Evolutionary conservation across 2,888 invertebrate species (phyloP).

Genomic region (Drosophila mimetica): DNA sequence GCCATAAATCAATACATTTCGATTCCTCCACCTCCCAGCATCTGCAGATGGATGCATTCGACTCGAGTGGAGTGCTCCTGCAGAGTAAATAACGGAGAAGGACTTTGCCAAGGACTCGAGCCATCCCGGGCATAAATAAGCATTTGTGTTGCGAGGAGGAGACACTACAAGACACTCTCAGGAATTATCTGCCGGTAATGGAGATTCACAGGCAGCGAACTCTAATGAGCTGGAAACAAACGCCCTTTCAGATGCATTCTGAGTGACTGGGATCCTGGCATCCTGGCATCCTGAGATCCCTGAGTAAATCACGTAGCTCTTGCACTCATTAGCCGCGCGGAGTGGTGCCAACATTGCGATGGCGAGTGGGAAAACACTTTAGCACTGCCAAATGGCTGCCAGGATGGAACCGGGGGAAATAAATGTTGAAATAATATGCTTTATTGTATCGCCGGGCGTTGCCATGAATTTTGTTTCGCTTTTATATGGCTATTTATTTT

Average conservation of each 20-base stretch:
- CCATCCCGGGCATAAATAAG: constrained; percentile 44
- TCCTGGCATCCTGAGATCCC: not conserved
- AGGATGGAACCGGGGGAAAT: constrained; percentile 49
- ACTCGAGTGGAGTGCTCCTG: constrained; percentile 33
- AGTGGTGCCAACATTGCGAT: constrained; percentile 36
- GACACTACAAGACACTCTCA: not conserved
- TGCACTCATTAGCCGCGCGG: constrained; percentile 31
- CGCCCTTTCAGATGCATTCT: constrained; percentile 27
- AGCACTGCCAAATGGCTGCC: constrained; percentile 56
- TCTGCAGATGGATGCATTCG: constrained; percentile 48
- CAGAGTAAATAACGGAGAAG: constrained; percentile 58
- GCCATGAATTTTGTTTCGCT: constrained; percentile 50
- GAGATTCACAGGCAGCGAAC: constrained; percentile 24
- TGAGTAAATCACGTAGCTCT: constrained; percentile 54
- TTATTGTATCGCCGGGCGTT: constrained; percentile 53
- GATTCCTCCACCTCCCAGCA: constrained; percentile 64
- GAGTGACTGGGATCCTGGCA: constrained; percentile 7
- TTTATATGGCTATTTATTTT: constrained; percentile 56
- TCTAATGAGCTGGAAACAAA: constrained; percentile 45
- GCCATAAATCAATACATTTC: constrained; percentile 76
- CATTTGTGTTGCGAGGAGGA: constrained; percentile 30
- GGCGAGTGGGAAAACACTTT: constrained; percentile 52
- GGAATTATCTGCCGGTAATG: constrained; percentile 42
- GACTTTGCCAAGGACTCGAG: constrained; percentile 59
- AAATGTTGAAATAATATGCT: constrained; percentile 67